A percentile compares a stretch with the other conserved stretches of the same genome.
Conservation (phyloP, 2,797 vertebrate species). For the Betta splendens region DNA sequence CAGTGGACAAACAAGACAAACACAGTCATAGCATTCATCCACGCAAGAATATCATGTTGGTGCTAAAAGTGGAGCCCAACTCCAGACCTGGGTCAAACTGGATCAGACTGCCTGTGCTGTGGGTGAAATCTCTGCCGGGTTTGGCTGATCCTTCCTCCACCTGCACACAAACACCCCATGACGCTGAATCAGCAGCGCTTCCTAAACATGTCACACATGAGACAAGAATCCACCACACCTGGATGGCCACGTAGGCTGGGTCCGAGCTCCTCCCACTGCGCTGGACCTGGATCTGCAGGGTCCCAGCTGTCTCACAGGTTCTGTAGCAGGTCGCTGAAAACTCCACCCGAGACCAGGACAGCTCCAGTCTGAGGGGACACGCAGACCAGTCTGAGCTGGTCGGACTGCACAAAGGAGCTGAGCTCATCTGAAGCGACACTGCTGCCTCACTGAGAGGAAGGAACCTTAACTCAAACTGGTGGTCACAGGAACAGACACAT, state of each 20-base stretch:
- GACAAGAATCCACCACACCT: conserved; percentile 47
- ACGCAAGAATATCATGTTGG: no score
- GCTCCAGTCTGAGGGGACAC: conserved; percentile 72
- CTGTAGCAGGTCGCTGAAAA: conserved; percentile 70
- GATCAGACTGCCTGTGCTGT: conserved; percentile 71
- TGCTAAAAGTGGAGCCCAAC: neutral
- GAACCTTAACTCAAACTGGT: no score
- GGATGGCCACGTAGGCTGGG: conserved; percentile 77
- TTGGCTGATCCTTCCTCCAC: conserved; percentile 77
- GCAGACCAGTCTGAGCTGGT: no score
- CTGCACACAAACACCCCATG: conserved; percentile 57
- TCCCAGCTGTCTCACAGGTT: conserved; percentile 76
- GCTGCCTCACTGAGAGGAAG: no score
- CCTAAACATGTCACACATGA: neutral
- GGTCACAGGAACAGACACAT: no score
- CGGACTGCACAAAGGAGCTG: no score
- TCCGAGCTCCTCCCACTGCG: conserved; percentile 75
- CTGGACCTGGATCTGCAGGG: conserved; percentile 75
- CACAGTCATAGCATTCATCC: no score
- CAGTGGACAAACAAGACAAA: neutral
- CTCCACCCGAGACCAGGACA: conserved; percentile 78
- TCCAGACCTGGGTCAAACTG: conserved; percentile 82
- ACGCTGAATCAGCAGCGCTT: neutral
- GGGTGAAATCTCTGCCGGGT: conserved; percentile 78
- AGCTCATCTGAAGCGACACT: no score